Conservation (phyloP, 2,113 vertebrate genomes). For the Recurvirostra avosetta region DNA sequence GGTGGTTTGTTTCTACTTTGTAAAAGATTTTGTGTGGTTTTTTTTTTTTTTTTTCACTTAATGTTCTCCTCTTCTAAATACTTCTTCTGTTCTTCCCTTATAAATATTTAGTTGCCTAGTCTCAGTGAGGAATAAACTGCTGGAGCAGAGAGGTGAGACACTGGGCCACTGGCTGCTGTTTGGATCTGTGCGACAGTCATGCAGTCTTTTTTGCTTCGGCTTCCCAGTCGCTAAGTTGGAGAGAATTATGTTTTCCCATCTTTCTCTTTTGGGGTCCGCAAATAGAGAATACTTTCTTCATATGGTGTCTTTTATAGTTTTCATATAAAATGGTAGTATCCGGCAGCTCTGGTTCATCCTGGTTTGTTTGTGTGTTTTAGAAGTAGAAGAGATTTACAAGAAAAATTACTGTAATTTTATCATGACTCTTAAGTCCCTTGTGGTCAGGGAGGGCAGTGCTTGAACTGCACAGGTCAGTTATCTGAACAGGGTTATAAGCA, state of each 20-base stretch:
- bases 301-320: background rate
- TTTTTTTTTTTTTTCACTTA: background rate
- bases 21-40: background rate
- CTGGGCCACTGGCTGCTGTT: background rate
- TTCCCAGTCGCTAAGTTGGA: background rate
- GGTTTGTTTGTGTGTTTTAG: background rate
- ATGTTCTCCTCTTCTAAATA: background rate
- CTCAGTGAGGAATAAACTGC: background rate
- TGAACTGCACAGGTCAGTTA: background rate
- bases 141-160: background rate
- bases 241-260: background rate
- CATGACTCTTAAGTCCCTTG: background rate
- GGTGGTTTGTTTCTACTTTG: background rate
- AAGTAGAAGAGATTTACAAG: background rate
- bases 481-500: background rate
- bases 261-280: background rate
- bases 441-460: background rate
- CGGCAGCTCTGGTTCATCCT: background rate
- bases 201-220: background rate
- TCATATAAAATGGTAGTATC: background rate
- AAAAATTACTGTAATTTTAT: background rate
- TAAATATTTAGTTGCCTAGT: background rate
- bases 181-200: background rate
- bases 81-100: background rate
- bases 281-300: background rate